A percentile compares a stretch with the other conserved stretches of the same genome.
Conservation (phyloP, 2,888 invertebrate species). For the Microctonus hyperodae region DNA sequence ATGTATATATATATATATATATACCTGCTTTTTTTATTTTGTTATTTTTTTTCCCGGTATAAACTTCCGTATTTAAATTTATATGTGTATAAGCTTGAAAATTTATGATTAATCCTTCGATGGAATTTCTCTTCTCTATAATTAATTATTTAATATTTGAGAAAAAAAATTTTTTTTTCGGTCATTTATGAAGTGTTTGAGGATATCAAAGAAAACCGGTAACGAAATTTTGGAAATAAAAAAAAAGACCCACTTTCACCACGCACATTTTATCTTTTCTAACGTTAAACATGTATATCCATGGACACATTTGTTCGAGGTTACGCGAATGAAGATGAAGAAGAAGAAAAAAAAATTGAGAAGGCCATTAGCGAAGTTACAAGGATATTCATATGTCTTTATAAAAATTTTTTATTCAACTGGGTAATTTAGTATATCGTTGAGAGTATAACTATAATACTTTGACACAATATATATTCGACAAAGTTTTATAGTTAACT, state of each 20-base stretch:
- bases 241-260: conserved; percentile 19
- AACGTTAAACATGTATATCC: neutral
- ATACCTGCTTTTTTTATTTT: conserved; percentile 17
- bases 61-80: neutral
- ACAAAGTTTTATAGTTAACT: neutral
- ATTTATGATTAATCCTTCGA: too few species aligned
- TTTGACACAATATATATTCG: neutral
- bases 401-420: neutral
- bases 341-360: neutral
- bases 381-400: neutral
- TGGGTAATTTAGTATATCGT: too few species aligned
- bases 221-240: too few species aligned
- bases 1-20: conserved; percentile 4
- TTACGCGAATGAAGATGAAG: conserved; percentile 11
- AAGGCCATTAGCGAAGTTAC: conserved; percentile 14
- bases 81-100: too few species aligned
- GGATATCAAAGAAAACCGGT: neutral
- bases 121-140: too few species aligned
- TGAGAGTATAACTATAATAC: neutral
- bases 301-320: conserved; percentile 15
- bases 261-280: conserved; percentile 2
- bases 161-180: neutral
- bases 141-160: too few species aligned
- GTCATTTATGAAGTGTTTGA: too few species aligned
- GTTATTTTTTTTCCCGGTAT: conserved; percentile 8